These are phyloP conservation scores for Myrmecobius fasciatus DNA, from an alignment of 2,113 vertebrate genomes.

Conservation along the genomic window DNA sequence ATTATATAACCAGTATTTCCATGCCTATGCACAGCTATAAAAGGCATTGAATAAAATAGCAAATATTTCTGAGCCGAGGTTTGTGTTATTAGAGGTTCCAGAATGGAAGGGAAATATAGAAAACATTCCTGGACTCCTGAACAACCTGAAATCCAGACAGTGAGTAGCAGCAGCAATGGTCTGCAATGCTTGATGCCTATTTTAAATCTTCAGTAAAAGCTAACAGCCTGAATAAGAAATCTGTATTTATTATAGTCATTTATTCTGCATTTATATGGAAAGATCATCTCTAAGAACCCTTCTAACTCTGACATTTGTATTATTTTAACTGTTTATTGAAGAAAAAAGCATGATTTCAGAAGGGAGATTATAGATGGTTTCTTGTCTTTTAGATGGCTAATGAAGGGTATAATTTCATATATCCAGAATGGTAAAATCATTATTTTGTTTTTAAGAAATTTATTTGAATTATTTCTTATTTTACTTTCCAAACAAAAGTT, in stretches of 20 bases:
- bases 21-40: constrained; percentile 14
- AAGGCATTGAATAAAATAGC: constrained; percentile 14
- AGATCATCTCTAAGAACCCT: neutral
- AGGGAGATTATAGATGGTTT: constrained; percentile 6
- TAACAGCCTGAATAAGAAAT: constrained; percentile 8
- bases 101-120: constrained; percentile 17
- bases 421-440: neutral
- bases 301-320: neutral
- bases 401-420: neutral
- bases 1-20: constrained; percentile 45
- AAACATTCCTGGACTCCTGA: constrained; percentile 22
- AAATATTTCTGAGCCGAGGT: constrained; percentile 17
- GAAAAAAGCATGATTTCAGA: neutral
- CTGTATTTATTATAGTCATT: neutral
- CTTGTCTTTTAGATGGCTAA: neutral
- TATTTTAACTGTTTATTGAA: neutral
- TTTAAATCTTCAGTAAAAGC: neutral
- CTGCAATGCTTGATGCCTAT: neutral
- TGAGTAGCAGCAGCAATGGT: neutral
- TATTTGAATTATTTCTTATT: neutral
- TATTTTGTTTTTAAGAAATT: neutral
- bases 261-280: neutral
- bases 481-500: neutral
- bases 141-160: constrained; percentile 12
- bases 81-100: constrained; percentile 22